Percentiles rank a stretch among this genome's conserved stretches.
These are phyloP conservation scores for Resseliella maxima DNA, from an alignment of 2,888 invertebrate genomes.

Conservation along the genomic window DNA sequence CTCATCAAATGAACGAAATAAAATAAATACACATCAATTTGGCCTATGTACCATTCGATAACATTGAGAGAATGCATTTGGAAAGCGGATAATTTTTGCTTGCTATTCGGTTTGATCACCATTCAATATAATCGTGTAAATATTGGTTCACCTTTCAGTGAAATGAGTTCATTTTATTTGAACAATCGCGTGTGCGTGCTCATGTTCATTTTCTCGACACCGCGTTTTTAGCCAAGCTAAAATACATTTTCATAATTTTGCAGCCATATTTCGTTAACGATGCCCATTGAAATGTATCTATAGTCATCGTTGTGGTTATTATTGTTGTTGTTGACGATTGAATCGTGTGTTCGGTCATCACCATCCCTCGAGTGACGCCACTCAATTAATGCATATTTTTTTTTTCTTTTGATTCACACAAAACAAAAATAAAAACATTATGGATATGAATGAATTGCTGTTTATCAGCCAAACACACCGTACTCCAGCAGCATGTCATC, in stretches of 20 bases:
- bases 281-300: conserved; percentile 3
- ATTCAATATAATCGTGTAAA: conserved; percentile 12
- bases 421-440: neutral
- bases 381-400: conserved; percentile 23
- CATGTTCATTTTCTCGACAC: neutral
- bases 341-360: neutral
- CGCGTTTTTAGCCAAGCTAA: conserved; percentile 6
- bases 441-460: conserved; percentile 39
- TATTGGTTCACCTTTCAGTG: conserved; percentile 47
- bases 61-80: neutral
- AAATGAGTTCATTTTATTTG: neutral
- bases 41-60: neutral
- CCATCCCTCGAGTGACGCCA: conserved; percentile 34
- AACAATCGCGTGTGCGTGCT: conserved; percentile 16
- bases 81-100: neutral
- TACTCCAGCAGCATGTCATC: neutral
- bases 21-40: neutral
- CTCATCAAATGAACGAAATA: neutral
- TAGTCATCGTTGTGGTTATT: neutral
- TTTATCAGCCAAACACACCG: neutral
- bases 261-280: neutral
- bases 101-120: neutral
- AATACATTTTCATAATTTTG: conserved; percentile 1
- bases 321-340: neutral
- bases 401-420: neutral